Evolutionary conservation across 2,888 invertebrate species (phyloP).

Genomic region (Chrysotoxum bicinctum): DNA sequence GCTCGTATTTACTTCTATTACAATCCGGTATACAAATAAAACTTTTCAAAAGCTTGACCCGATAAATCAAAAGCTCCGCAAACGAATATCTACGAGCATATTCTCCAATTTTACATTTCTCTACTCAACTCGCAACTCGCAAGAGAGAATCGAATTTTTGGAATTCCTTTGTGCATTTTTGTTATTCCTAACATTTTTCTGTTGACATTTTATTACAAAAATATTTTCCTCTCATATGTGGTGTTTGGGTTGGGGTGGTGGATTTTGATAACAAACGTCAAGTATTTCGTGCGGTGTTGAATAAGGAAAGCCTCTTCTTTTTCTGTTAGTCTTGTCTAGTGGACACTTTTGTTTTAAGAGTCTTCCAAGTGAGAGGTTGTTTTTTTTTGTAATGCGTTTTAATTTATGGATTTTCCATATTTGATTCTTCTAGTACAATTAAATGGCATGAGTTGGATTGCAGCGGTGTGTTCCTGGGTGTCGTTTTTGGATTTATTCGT

Average conservation of each 20-base stretch:
- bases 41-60: constrained; percentile 4
- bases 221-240: constrained; percentile 14
- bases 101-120: neutral
- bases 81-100: neutral
- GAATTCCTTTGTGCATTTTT: constrained; percentile 19
- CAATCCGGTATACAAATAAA: neutral
- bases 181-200: constrained; percentile 35
- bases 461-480: neutral
- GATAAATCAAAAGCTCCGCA: too few relatives aligned
- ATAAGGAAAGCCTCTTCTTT: neutral
- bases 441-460: constrained; percentile 46
- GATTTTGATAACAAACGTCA: constrained; percentile 52
- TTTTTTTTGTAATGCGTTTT: neutral
- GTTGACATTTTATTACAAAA: constrained; percentile 58
- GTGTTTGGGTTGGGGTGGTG: neutral
- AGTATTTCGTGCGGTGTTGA: constrained; percentile 28
- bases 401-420: constrained; percentile 68
- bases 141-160: neutral
- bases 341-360: constrained; percentile 39
- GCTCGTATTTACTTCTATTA: constrained; percentile 30
- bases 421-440: constrained; percentile 27
- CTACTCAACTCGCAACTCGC: neutral
- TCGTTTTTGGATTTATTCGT: neutral
- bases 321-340: constrained; percentile 8
- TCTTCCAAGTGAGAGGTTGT: neutral